Base-by-base conservation (phyloP, 2,113 vertebrate species). In the Saimiri boliviensis region DNA sequence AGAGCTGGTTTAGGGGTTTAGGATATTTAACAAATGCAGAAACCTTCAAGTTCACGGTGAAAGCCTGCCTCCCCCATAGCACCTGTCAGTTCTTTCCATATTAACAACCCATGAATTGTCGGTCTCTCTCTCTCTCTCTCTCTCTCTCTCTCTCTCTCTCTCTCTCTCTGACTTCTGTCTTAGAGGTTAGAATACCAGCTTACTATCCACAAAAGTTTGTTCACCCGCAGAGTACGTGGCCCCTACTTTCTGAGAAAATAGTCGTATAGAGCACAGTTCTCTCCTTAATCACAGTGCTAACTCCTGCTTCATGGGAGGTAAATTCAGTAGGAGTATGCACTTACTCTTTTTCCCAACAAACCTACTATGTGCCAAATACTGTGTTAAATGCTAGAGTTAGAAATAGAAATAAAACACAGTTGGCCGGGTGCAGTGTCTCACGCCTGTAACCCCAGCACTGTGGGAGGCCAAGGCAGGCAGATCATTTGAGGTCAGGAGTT, bases 221-320 rank as follows among this genome's bases (percentile, higher is more conserved):
- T 23, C 2, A 2, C 17, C 40, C 20, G 25, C 12, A 16, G 66
- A 81, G 23, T 4, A 3, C 3, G 19, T 12, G 74, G 37, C 30
- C 27, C 35, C 11, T 2, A 5, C 5, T 5, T 40, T 8, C 27
- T 35, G 19, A 12, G 45, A 23, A 56, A 82, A 9, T 3, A 73
- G 21, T 6, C 40, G 5, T 14, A 3, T 13, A 52, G 42, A 25
- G 21, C 25, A 14, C 23, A 60, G 25, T 35, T 25, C 25, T 25
- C 47, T n/a, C 52, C 60, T 30, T 47, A 27, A 25, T 37, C 63
- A 37, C 17, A 8, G n/a, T 1, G 2, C 1, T 0, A 30, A 21
- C 42, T 19, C 56, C 56, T 10, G 42, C 45, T 42, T 25, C 7
- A 23, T 14, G 32, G n/a, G 27, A 49, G 54, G 30, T n/a, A 56